Evolutionary conservation across 2,797 vertebrate species (phyloP).

Genomic region (Coreius guichenoti): DNA sequence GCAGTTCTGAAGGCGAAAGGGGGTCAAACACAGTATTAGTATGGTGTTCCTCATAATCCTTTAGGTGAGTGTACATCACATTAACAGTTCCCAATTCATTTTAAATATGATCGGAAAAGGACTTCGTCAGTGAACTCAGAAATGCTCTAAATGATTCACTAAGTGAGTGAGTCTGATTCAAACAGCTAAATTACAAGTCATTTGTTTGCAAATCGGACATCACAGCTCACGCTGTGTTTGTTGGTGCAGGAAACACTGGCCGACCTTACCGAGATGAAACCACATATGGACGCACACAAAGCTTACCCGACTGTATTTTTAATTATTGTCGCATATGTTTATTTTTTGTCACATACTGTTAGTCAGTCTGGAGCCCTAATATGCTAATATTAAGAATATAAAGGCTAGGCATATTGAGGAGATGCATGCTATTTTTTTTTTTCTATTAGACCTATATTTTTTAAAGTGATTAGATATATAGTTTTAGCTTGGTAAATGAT

Average conservation of each 20-base stretch:
- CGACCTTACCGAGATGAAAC: neutral
- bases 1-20: too few species aligned
- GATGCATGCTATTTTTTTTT: neutral
- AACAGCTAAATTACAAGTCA: neutral
- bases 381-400: neutral
- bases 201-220: neutral
- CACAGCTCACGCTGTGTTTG: neutral
- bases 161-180: neutral
- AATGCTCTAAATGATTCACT: neutral
- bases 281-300: neutral
- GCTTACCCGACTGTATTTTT: neutral
- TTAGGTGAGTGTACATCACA: neutral
- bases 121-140: neutral
- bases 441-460: neutral
- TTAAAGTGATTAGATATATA: neutral
- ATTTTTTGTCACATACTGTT: neutral
- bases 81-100: neutral
- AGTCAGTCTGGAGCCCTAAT: neutral
- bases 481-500: neutral
- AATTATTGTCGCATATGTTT: neutral
- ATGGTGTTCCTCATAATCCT: too few species aligned
- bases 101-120: neutral
- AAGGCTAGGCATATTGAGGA: neutral
- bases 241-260: neutral
- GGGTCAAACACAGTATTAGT: too few species aligned